Evolutionary conservation across 2,888 invertebrate species (phyloP).

Genomic region (Tethea ocularis): DNA sequence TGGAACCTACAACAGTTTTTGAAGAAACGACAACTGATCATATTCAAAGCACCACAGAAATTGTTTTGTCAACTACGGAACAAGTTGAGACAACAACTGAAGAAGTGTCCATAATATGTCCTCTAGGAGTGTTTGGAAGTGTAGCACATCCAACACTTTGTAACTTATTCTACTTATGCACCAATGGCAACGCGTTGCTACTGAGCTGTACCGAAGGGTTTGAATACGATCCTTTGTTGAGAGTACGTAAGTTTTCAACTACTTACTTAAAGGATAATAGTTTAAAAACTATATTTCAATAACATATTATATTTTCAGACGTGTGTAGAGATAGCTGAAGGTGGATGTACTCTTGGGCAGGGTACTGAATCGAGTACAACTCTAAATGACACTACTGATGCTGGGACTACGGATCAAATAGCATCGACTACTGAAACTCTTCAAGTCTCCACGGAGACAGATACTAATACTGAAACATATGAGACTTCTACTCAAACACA

Average conservation of each 20-base stretch:
- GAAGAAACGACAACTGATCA: neutral
- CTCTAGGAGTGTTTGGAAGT: constrained; percentile 21
- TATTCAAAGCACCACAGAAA: neutral
- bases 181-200: constrained; percentile 30
- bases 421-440: neutral
- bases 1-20: too few relatives aligned
- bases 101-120: constrained; percentile 10
- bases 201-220: constrained; percentile 38
- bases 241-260: constrained; percentile 24
- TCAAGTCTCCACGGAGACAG: neutral
- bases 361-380: constrained; percentile 8
- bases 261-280: neutral
- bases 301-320: neutral
- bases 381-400: neutral
- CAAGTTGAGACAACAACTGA: constrained; percentile 9
- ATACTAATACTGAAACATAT: neutral
- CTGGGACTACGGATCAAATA: neutral
- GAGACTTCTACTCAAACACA: neutral
- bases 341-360: constrained; percentile 10
- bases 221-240: constrained; percentile 38
- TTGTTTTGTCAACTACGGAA: neutral
- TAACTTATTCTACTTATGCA: constrained; percentile 36
- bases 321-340: neutral
- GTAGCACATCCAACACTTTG: constrained; percentile 23
- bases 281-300: neutral